Conservation (phyloP, 2,797 vertebrate species). For the Alcedo quadribrachys region DNA sequence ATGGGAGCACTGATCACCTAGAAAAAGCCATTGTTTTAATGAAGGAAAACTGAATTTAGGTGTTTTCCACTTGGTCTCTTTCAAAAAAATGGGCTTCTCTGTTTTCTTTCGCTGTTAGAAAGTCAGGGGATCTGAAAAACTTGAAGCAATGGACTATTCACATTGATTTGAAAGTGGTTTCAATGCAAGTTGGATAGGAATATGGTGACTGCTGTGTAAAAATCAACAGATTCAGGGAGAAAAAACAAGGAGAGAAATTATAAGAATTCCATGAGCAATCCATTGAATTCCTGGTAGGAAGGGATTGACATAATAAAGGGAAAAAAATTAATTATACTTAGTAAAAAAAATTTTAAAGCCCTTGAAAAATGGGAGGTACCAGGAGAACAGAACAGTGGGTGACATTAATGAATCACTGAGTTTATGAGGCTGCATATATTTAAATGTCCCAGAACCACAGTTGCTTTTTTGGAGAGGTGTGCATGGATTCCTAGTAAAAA, state of each 20-base stretch:
- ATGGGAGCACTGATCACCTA: not conserved
- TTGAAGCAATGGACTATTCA: not conserved
- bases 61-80: not conserved
- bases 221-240: not conserved
- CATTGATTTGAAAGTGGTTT: not conserved
- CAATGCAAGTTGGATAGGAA: not conserved
- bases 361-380: not conserved
- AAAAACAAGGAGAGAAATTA: not conserved
- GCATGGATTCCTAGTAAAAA: not conserved
- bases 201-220: not conserved
- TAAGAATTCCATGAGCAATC: not conserved
- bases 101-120: not conserved
- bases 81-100: not conserved
- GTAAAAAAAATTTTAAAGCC: not conserved
- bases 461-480: not conserved
- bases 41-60: not conserved
- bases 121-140: not conserved
- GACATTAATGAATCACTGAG: not conserved
- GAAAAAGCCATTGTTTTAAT: not conserved
- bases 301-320: not conserved
- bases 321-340: not conserved
- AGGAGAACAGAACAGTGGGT: not conserved
- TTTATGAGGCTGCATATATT: not conserved
- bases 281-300: not conserved
- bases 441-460: not conserved